Conservation (phyloP, 2,113 vertebrate genomes). For the Phoxinus phoxinus region DNA sequence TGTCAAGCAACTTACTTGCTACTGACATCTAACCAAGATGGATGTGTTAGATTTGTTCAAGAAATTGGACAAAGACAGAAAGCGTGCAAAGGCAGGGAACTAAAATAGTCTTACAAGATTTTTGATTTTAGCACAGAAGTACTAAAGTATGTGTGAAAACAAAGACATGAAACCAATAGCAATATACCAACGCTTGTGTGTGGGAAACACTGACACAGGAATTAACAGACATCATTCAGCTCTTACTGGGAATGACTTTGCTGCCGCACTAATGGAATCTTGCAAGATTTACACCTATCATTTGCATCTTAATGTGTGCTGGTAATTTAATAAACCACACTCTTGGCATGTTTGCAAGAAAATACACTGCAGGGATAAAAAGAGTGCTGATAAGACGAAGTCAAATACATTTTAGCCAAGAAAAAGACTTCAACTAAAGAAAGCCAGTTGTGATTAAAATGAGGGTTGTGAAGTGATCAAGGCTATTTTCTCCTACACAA, state of each 20-base stretch:
- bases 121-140: not conserved
- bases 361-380: constrained; percentile 44
- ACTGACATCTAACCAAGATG: constrained; percentile 41
- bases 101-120: not conserved
- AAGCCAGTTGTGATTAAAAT: constrained; percentile 40
- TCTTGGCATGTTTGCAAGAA: constrained; percentile 36
- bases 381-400: constrained; percentile 35
- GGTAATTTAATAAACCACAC: constrained; percentile 48
- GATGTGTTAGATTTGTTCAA: constrained; percentile 16
- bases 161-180: constrained; percentile 10
- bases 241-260: constrained; percentile 41
- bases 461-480: constrained; percentile 37
- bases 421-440: not conserved
- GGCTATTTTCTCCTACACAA: not conserved
- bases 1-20: constrained; percentile 17
- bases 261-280: constrained; percentile 43
- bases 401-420: constrained; percentile 32
- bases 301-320: constrained; percentile 53
- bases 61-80: constrained; percentile 37
- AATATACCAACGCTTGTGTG: not conserved
- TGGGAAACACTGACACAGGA: not conserved
- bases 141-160: not conserved
- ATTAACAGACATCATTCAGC: constrained; percentile 37
- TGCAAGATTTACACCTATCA: constrained; percentile 52
- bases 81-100: constrained; percentile 28